Conservation (phyloP, 2,888 invertebrate species). For the Cremastinae sp. region DNA sequence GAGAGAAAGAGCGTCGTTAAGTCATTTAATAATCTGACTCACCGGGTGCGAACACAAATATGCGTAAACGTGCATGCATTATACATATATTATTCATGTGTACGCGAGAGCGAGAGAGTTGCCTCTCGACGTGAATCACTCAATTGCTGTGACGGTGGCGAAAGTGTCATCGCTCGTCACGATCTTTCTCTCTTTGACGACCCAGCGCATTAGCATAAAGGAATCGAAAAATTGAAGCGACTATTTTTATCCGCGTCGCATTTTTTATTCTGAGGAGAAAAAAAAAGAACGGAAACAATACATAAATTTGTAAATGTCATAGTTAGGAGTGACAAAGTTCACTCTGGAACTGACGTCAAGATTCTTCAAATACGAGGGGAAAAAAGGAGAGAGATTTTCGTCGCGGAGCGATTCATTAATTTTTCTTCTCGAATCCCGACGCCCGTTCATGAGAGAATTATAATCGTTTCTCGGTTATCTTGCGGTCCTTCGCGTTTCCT, state of each 20-base stretch:
- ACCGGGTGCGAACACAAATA: conserved; percentile 46
- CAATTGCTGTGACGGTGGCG: conserved; percentile 44
- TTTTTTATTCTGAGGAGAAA: no score
- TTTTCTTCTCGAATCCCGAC: conserved; percentile 42
- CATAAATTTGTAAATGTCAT: not conserved
- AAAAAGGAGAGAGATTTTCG: conserved; percentile 4
- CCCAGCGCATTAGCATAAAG: conserved; percentile 43
- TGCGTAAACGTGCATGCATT: conserved; percentile 17
- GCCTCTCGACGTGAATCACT: conserved; percentile 55
- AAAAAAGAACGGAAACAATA: no score
- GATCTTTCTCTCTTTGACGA: conserved; percentile 2
- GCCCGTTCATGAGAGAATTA: conserved; percentile 43
- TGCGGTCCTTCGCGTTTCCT: conserved; percentile 51
- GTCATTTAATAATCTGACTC: conserved; percentile 64
- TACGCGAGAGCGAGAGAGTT: conserved; percentile 13
- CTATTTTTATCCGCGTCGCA: not conserved
- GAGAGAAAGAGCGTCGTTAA: conserved; percentile 56
- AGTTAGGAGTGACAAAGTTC: no score
- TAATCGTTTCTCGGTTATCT: conserved; percentile 51
- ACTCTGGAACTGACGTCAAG: not conserved
- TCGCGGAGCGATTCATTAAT: conserved; percentile 41
- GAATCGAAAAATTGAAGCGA: conserved; percentile 14
- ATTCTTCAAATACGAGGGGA: conserved; percentile 1
- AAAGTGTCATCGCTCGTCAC: conserved; percentile 33
- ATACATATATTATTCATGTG: conserved; percentile 24